Percentiles rank a stretch among this genome's conserved stretches.
These are phyloP conservation scores for Phaethon lepturus DNA, from an alignment of 2,113 vertebrate species.

Conservation along the genomic window DNA sequence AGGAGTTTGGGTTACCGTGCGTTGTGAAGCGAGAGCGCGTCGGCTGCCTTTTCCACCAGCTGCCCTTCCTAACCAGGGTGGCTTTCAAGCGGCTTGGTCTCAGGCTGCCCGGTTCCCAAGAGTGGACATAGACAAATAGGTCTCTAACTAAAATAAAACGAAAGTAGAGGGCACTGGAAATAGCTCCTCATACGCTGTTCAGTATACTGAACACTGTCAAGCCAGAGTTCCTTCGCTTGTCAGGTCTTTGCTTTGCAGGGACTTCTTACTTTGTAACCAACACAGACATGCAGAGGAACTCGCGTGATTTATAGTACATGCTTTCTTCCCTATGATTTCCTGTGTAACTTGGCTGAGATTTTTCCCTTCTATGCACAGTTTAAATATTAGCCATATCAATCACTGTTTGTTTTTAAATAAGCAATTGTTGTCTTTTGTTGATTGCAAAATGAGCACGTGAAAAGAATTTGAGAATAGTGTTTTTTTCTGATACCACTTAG, in stretches of 20 bases:
- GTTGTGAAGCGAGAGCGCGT: background rate
- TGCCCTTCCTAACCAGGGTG: background rate
- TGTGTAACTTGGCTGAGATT: rapidly evolving
- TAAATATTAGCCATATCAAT: background rate
- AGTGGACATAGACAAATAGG: background rate
- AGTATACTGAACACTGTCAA: no score
- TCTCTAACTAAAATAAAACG: background rate
- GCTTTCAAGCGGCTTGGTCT: background rate
- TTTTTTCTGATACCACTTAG: background rate
- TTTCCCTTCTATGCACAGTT: background rate
- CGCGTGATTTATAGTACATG: rapidly evolving
- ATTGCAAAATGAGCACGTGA: background rate
- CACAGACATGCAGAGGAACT: background rate
- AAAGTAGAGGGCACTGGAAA: background rate
- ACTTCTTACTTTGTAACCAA: background rate
- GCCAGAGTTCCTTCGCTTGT: rapidly evolving
- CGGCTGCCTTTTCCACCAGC: background rate
- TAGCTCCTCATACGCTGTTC: background rate
- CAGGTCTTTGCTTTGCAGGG: background rate
- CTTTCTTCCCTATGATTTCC: background rate
- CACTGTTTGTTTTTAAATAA: background rate
- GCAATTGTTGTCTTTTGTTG: background rate
- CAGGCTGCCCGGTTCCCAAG: background rate
- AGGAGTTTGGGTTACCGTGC: background rate
- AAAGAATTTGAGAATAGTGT: background rate